Conservation (phyloP, 2,797 vertebrate species). For the Epinephelus malabaricus region DNA sequence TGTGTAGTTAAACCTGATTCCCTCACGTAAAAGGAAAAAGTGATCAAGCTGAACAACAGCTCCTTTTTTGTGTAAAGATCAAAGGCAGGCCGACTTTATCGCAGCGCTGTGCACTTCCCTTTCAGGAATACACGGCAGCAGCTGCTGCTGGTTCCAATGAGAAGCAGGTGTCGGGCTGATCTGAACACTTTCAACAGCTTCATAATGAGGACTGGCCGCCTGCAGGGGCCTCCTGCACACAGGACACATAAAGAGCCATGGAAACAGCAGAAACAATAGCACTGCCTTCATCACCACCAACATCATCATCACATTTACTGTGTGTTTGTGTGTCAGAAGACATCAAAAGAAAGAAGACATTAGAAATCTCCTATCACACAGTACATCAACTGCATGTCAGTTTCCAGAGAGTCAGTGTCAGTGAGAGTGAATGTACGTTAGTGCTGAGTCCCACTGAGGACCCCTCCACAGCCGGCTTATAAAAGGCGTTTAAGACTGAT, state of each 20-base stretch:
- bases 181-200: conserved; percentile 56
- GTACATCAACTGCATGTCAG: no score
- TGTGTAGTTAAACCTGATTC: conserved; percentile 23
- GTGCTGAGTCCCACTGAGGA: no score
- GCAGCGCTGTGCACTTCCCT: conserved; percentile 51
- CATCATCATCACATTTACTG: background rate
- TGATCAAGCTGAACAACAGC: conserved; percentile 62
- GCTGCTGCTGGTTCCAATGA: conserved; percentile 73
- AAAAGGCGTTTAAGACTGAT: no score
- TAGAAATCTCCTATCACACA: no score
- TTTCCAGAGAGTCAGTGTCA: no score
- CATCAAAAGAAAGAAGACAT: no score
- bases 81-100: conserved; percentile 68
- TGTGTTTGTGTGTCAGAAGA: background rate
- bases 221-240: conserved; percentile 62
- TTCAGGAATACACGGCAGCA: conserved; percentile 51
- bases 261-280: conserved; percentile 52
- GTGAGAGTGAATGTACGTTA: no score
- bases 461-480: no score
- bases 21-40: conserved; percentile 59
- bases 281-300: conserved; percentile 24
- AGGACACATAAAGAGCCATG: conserved; percentile 62
- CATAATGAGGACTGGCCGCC: conserved; percentile 77
- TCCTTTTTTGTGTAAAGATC: conserved; percentile 74
- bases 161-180: conserved; percentile 80